Base-by-base conservation (phyloP, 2,888 invertebrate species). In the Acleris laterana region DNA sequence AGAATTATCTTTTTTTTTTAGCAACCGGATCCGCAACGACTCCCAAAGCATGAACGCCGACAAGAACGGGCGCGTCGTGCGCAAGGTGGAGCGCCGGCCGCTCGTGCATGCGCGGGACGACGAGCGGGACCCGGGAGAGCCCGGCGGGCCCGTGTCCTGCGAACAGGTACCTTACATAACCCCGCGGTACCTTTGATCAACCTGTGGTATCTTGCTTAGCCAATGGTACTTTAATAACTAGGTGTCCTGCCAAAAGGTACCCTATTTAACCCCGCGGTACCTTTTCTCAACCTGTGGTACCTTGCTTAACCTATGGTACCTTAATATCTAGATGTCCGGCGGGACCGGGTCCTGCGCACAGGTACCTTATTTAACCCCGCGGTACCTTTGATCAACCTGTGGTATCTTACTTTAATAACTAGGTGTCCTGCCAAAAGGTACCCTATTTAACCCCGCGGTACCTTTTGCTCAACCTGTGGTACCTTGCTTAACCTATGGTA, bases 1-100 rank as follows among this genome's bases (percentile, higher is more conserved):
- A 5, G 1, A 13, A 17, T n/a, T n/a, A 0, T 13, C 13, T 2
- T 1, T 38, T 38, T 32, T 17, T 38, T 22, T 7, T 7, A 74
- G 90, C 0, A 88, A 90, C 48, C 82, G 89, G 1, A 87, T 90
- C 62, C 73, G 86, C 0, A 88, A 90, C 72, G 90, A 90, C 70
- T 89, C 89, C 0, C 90, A 90, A 46, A 90, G 89, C 56, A 85
- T 86, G 79, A 83, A 84, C 72, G 75, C 83, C 0, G 84, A 82
- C 28, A 76, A 77, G 2, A 79, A 75, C 68, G 87, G 85, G 0
- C 76, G 88, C 0, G 71, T 80, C 0, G 76, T 84, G 75, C 63
- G 88, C 0, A 75, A 79, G 9, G 80, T 84, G 0, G 89, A 89
- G 69, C 58, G 88, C 0, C 56, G 89, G 0, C 86, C 86, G 0